Conservation (phyloP, 2,797 vertebrate species). For the Xyrichtys novacula region DNA sequence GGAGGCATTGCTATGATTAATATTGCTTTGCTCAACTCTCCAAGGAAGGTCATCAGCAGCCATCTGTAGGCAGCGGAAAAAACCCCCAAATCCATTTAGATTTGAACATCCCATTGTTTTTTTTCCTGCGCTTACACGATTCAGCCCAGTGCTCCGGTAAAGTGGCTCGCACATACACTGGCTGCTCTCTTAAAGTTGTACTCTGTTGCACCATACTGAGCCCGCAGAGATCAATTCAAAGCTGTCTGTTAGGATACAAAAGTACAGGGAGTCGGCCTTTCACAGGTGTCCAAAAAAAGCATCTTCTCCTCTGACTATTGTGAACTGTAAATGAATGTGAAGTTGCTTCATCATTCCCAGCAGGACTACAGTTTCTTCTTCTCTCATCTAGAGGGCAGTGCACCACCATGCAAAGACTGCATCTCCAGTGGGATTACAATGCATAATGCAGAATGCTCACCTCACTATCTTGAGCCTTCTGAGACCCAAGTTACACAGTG, state of each 20-base stretch:
- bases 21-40: slow-evolving; percentile 63
- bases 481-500: slow-evolving; percentile 58
- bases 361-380: slow-evolving; percentile 25
- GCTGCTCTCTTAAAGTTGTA: slow-evolving; percentile 27
- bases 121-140: slow-evolving; percentile 37
- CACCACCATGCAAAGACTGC: slow-evolving; percentile 44
- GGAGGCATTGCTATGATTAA: slow-evolving; percentile 61
- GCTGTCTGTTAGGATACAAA: slow-evolving; percentile 10
- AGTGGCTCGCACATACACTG: slow-evolving; percentile 22
- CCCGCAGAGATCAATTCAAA: slow-evolving; percentile 21
- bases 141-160: slow-evolving; percentile 44
- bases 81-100: slow-evolving; percentile 56
- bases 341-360: slow-evolving; percentile 41
- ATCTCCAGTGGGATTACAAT: slow-evolving; percentile 31
- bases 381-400: slow-evolving; percentile 78
- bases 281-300: slow-evolving; percentile 39
- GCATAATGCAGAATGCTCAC: slow-evolving; percentile 57
- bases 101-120: slow-evolving; percentile 53
- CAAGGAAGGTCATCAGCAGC: slow-evolving; percentile 69
- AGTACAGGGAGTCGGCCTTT: slow-evolving; percentile 2
- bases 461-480: slow-evolving; percentile 42
- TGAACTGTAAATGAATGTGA: slow-evolving; percentile 30
- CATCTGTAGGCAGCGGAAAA: slow-evolving; percentile 56
- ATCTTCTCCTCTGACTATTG: slow-evolving; percentile 20
- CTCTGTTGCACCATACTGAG: slow-evolving; percentile 1